Base-by-base conservation (phyloP, 1,140 invertebrate genomes). In the Bombus superbus region DNA sequence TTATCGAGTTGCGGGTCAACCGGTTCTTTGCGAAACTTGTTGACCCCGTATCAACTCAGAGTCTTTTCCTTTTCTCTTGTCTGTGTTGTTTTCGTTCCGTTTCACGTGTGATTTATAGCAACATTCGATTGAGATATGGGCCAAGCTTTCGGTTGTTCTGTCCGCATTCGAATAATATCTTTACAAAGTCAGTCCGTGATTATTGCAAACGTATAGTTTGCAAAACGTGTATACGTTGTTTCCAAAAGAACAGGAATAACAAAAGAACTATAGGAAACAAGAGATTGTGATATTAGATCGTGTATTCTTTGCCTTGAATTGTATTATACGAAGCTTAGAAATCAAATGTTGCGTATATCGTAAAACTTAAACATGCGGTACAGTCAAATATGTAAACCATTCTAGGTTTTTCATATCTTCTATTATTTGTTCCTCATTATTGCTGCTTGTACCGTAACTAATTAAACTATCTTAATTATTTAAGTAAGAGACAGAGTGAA, bases 1-100 rank as follows among this genome's bases (percentile, higher is more conserved):
- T 85, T 85, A 35, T n/a, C 82, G 18, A 40, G 2, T 25, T 38
- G 2, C 6, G 18, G 47, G 32, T 38, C 32, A 44, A 68, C 38
- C 47, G 4, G 6, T 81, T 47, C 76, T 85, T 85, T 53, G 44
- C 28, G 25, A 81, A 68, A 85, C 71, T 85, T 75, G 78, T 73
- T 57, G 68, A 73, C 59, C 78, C 35, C 35, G 44, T 76, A n/a
- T 53, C 57, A 13, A 40, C 44, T 42, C 42, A 42, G 62, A 57
- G 42, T 68, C 40, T 47, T 76, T n/a, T 59, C 62, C 9, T 35
- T 76, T 83, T 35, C 25, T 10, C 15, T 1, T 53, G 28, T 72
- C 13, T 38, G 0, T 5, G 28, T 32, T 47, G 15, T 25, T 32
- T 9, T 32, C 25, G n/a, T 47, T 38, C 5, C 10, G n/a, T 53